These are phyloP conservation scores for Theonella swinhoei DNA, from an alignment of 37 sponge, comb jelly and placozoan species.

Conservation along the genomic window DNA sequence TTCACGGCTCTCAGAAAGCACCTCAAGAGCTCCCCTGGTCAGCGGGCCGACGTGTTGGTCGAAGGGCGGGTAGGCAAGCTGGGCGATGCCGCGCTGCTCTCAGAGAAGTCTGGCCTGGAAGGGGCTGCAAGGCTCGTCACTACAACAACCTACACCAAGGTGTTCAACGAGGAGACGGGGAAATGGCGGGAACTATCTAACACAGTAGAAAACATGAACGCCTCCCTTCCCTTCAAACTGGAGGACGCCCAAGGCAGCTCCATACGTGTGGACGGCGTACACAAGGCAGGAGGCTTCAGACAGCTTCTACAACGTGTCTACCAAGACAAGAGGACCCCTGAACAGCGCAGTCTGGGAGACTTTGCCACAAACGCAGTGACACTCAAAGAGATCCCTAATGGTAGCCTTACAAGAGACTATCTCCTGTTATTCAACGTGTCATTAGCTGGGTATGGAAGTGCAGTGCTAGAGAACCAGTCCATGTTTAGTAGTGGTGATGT, in stretches of 20 bases:
- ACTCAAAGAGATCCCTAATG: conserved; percentile 62
- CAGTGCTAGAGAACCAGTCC: conserved; percentile 16
- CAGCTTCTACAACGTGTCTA: conserved; percentile 46
- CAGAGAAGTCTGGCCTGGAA: conserved; percentile 58
- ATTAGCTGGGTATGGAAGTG: conserved; percentile 69
- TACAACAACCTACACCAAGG: conserved; percentile 60
- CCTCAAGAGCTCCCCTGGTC: conserved; percentile 10
- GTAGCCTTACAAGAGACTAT: conserved; percentile 55
- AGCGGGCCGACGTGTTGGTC: conserved; percentile 47
- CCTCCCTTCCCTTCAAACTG: conserved; percentile 67
- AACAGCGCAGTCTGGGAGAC: conserved; percentile 58
- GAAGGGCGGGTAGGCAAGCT: conserved; percentile 53
- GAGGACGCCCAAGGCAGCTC: conserved; percentile 34
- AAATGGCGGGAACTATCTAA: conserved; percentile 53
- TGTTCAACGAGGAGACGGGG: conserved; percentile 5
- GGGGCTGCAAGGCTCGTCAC: conserved; percentile 73
- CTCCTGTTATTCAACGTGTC: conserved; percentile 51
- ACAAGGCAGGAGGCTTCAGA: conserved; percentile 58
- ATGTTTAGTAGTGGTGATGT: conserved; percentile 30
- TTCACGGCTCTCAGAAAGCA: conserved; percentile 31
- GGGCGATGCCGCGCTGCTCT: conserved; percentile 21
- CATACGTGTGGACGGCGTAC: conserved; percentile 36
- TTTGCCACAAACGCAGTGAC: conserved; percentile 40
- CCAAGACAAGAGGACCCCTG: conserved; percentile 50
- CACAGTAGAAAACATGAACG: conserved; percentile 45